Percentiles rank a stretch among this genome's conserved stretches.
phyloP scores from a whole-genome alignment of 2,888 invertebrate species.

The Diadegma fenestrale region DNA sequence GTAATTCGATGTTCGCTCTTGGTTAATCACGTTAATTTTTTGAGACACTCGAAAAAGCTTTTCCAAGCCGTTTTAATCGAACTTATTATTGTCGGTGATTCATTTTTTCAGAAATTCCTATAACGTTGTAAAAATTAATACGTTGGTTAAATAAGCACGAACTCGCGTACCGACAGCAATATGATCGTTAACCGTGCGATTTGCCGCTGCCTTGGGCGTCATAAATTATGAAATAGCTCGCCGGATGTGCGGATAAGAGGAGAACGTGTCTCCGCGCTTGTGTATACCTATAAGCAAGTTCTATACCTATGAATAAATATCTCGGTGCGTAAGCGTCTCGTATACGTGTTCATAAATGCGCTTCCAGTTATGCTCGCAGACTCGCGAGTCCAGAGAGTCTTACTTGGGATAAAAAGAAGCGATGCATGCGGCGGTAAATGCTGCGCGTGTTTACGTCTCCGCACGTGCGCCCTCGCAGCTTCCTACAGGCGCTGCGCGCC shows the following conservation, averaged over 20 bases:
- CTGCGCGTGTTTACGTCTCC: slow-evolving; percentile 35
- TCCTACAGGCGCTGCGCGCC: slow-evolving; percentile 14
- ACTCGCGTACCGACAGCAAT: slow-evolving; percentile 14
- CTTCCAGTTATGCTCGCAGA: slow-evolving; percentile 6
- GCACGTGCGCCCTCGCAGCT: slow-evolving; percentile 29
- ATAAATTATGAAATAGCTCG: slow-evolving; percentile 64
- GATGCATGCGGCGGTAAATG: not conserved
- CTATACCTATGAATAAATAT: slow-evolving; percentile 36
- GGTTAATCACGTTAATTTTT: not conserved
- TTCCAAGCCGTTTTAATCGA: not conserved
- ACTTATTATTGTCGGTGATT: slow-evolving; percentile 36
- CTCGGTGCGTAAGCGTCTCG: not conserved
- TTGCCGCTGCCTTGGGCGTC: slow-evolving; percentile 31
- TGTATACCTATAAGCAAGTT: slow-evolving; percentile 29
- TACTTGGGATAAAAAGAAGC: not conserved
- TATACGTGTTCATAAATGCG: slow-evolving; percentile 1
- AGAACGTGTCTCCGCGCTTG: slow-evolving; percentile 30
- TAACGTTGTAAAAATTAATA: slow-evolving; percentile 9
- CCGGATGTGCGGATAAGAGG: slow-evolving; percentile 60
- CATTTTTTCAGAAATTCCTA: slow-evolving; percentile 32
- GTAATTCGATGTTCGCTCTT: not conserved
- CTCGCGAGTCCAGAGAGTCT: not conserved
- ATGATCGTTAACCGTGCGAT: slow-evolving; percentile 50
- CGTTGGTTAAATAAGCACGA: slow-evolving; percentile 28
- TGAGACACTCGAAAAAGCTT: not conserved